Conservation (phyloP, 2,888 invertebrate species). For the Druceiella hillmani region DNA sequence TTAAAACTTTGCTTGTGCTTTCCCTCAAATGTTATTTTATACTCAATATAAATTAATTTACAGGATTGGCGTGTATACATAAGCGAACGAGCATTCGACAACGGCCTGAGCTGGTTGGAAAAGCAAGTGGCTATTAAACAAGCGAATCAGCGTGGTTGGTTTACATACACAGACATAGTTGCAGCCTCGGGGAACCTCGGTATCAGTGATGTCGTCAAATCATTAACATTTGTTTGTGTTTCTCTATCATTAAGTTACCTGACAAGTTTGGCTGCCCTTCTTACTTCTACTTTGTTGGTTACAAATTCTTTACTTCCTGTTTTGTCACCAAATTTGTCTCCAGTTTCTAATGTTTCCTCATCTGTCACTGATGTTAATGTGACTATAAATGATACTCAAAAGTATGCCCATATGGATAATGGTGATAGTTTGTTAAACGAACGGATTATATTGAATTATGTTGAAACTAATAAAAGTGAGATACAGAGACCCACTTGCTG, state of each 20-base stretch:
- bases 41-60: constrained; percentile 24
- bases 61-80: constrained; percentile 88
- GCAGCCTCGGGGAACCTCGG: constrained; percentile 47
- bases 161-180: constrained; percentile 74
- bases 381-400: too few relatives aligned
- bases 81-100: constrained; percentile 67
- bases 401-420: too few relatives aligned
- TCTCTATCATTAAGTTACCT: constrained; percentile 58
- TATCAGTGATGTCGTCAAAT: constrained; percentile 42
- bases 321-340: too few relatives aligned
- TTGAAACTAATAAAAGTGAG: too few relatives aligned
- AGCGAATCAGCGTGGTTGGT: constrained; percentile 69
- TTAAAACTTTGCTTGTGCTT: not conserved
- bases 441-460: too few relatives aligned
- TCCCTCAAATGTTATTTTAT: not conserved
- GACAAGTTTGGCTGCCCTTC: constrained; percentile 53
- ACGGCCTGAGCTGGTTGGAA: constrained; percentile 65
- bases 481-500: too few relatives aligned
- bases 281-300: constrained; percentile 50
- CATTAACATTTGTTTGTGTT: constrained; percentile 47
- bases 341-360: too few relatives aligned
- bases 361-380: too few relatives aligned
- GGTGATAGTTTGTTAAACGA: too few relatives aligned
- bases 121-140: constrained; percentile 66
- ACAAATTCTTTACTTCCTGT: constrained; percentile 27